Evolutionary conservation across 2,113 vertebrate genomes (phyloP).

Genomic region (Progne subis): DNA sequence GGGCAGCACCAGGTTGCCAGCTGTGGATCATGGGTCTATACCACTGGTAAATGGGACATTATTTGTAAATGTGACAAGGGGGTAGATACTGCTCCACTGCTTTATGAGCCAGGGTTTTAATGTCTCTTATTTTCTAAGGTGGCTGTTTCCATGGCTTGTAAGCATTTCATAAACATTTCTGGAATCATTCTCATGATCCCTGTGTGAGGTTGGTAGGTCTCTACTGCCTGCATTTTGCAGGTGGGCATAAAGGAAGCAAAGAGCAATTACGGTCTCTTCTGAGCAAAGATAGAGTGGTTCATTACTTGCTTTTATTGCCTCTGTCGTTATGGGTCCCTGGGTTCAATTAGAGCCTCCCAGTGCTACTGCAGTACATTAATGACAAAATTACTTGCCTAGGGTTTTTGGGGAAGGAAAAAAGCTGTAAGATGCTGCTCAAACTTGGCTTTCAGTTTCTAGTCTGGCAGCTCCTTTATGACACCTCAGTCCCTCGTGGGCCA

Average conservation of each 20-base stretch:
- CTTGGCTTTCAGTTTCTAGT: background rate
- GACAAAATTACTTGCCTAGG: slow-evolving; percentile 20
- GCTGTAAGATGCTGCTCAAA: background rate
- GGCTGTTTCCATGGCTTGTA: background rate
- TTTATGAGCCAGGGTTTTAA: background rate
- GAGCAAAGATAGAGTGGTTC: slow-evolving; percentile 49
- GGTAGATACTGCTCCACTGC: background rate
- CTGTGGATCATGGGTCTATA: background rate
- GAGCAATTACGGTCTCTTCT: slow-evolving; percentile 48
- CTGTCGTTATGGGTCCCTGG: slow-evolving; percentile 44
- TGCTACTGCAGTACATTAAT: slow-evolving; percentile 23
- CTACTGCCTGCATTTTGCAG: background rate
- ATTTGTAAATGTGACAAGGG: background rate
- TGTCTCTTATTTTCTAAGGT: slow-evolving; percentile 5
- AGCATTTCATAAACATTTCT: background rate
- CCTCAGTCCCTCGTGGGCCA: background rate
- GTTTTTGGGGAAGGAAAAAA: background rate
- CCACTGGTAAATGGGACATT: background rate
- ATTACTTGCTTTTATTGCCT: slow-evolving; percentile 56
- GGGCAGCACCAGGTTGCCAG: background rate
- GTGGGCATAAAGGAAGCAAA: background rate
- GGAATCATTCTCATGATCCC: background rate
- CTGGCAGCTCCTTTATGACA: background rate
- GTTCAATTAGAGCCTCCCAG: slow-evolving; percentile 53
- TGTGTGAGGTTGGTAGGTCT: background rate